A percentile compares a stretch with the other conserved stretches of the same genome.
phyloP scores from a whole-genome alignment of 2,888 invertebrate genomes.

The Drosophila kambysellisi region DNA sequence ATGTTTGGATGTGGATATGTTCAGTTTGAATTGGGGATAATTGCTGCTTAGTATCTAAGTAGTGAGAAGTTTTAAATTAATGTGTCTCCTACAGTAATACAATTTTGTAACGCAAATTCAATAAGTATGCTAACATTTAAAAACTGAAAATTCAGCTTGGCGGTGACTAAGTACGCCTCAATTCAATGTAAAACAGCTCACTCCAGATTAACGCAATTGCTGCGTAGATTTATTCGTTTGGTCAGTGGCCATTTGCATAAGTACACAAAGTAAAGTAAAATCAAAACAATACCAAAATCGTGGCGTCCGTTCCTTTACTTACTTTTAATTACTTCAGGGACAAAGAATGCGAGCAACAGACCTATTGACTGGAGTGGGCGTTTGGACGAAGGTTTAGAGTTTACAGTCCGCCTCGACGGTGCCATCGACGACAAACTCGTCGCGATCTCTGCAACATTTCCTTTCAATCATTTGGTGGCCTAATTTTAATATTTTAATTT shows the following conservation, averaged over 20 bases:
- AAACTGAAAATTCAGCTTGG: neutral
- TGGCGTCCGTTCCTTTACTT: constrained; percentile 53
- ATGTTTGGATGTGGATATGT: neutral
- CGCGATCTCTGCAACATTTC: constrained; percentile 64
- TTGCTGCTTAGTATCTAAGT: neutral
- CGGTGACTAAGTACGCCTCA: neutral
- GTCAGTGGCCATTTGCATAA: constrained; percentile 70
- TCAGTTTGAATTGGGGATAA: neutral
- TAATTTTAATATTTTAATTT: constrained; percentile 83
- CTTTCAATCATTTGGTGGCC: constrained; percentile 80
- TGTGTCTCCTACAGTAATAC: constrained; percentile 20
- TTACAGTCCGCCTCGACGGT: neutral
- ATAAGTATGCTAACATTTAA: constrained; percentile 15
- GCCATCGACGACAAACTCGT: constrained; percentile 50
- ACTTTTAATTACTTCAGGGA: constrained; percentile 82
- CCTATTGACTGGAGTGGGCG: constrained; percentile 13
- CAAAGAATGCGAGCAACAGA: constrained; percentile 49
- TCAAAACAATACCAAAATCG: constrained; percentile 49
- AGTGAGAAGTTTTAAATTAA: neutral
- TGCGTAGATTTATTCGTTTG: constrained; percentile 70
- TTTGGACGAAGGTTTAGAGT: neutral
- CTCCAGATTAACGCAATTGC: constrained; percentile 64
- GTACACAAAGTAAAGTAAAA: constrained; percentile 32
- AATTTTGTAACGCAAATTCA: constrained; percentile 62
- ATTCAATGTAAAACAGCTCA: constrained; percentile 41